phyloP scores from a whole-genome alignment of 2,888 invertebrate species.

The Nomada hirtipes region DNA sequence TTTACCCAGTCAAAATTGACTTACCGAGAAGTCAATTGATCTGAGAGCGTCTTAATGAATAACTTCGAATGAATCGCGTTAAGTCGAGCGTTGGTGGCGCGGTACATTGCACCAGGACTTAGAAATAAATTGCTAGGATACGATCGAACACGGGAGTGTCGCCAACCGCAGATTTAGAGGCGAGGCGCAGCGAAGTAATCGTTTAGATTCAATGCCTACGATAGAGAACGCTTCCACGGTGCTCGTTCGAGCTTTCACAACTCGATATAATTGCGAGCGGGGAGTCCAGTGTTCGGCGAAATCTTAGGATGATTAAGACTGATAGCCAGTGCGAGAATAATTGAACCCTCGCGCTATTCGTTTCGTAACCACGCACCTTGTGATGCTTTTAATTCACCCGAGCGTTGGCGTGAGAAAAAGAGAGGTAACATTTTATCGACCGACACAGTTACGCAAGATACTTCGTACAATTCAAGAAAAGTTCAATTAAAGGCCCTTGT shows the following conservation, averaged over 20 bases:
- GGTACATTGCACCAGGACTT: slow-evolving; percentile 16
- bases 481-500: too few relatives aligned
- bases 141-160: slow-evolving; percentile 59
- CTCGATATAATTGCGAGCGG: slow-evolving; percentile 29
- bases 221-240: slow-evolving; percentile 5
- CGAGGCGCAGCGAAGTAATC: slow-evolving; percentile 27
- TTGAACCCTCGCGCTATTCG: slow-evolving; percentile 12
- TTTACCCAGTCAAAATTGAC: too few relatives aligned
- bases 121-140: slow-evolving; percentile 33
- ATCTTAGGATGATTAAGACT: slow-evolving; percentile 6
- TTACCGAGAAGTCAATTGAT: too few relatives aligned
- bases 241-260: slow-evolving; percentile 23
- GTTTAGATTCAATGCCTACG: slow-evolving; percentile 32
- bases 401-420: neutral
- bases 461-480: too few relatives aligned
- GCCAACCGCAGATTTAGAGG: slow-evolving; percentile 60
- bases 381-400: neutral
- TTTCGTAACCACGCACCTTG: slow-evolving; percentile 30
- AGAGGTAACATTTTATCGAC: neutral
- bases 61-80: neutral
- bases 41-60: neutral
- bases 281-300: slow-evolving; percentile 9
- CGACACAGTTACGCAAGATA: too few relatives aligned
- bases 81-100: neutral
- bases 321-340: slow-evolving; percentile 30